Evolutionary conservation across 2,888 invertebrate species (phyloP), one percentile per base, ranked within the genome.

Genomic region (Leucophenga maculata): DNA sequence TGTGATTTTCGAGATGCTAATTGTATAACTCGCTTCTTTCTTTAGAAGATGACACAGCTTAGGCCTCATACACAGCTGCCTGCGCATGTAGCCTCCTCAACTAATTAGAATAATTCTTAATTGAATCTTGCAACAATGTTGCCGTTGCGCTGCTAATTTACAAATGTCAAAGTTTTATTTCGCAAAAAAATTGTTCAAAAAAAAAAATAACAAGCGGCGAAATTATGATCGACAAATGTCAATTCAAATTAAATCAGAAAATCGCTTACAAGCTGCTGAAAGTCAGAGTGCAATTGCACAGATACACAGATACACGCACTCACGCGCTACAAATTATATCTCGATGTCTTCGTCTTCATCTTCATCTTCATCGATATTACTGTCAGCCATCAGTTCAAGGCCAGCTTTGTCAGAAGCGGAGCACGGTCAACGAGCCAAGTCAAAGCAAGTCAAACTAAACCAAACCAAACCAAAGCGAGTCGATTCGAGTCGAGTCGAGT

Each of bases 21-120:
- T 70, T 48, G 50, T 55, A 73, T 75, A 71, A 77, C 72, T 74
- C 69, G 70, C 69, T n/a, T 6, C 54, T 44, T 32, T 67, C 65
- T n/a, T n/a, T n/a, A n/a, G n/a, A n/a, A 65, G 67, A 67, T 39
- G 39, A 39, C 39, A 39, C 39, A 39, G 11, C 57, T 26, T 32
- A 52, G 67, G 64, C 62, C 48, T 65, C 31, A 44, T 55, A 13
- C 44, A n/a, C 39, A 32, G 68, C 62, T 8, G 26, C 26, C 26
- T 26, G 4, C 26, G 26, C 2, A 26, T 3, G 26, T 26, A 26
- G 2, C 26, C 4, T 26, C 26, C 4, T 3, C 26, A 26, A 26
- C 3, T 26, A 26, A 3, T 26, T 54, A 64, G 59, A 64, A 50
- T 69, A 77, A 72, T 77, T 65, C 48, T 48, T n/a, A 48, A n/a